Base-by-base conservation (phyloP, 2,797 vertebrate species). In the Lophotriccus pileatus region DNA sequence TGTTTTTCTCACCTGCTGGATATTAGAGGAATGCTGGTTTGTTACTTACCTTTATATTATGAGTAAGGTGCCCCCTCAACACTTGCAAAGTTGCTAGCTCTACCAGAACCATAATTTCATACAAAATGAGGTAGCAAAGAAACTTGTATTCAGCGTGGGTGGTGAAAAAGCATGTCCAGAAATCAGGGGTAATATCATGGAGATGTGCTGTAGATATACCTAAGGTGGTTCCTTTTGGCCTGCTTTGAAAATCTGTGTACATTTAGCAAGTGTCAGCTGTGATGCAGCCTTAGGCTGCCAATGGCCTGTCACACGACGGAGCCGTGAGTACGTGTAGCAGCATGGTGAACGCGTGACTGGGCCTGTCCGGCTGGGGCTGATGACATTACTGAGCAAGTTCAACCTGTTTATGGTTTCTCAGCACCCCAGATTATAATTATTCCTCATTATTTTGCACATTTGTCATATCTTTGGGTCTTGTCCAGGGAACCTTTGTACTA, bases 381-480 rank as follows among this genome's bases (percentile, higher is more conserved):
- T 96, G 91, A 43, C 74, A 68, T 63, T 94, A 84, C 70, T 74
- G 68, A 93, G 67, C 96, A 68, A 91, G 95, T 87, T 88, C 60
- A 74, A 82, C 95, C 64, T 94, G 95, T 90, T 95, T 37, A 80
- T 68, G 50, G 49, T 84, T 94, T 94, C 80, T 86, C 67, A 96
- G 80, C 87, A 90, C 34, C 50, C 34, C 66, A 63, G 82, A 89
- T 96, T 63, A 53, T 94, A 94, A 95, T 92, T 84, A 82, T 77
- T 93, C 66, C 59, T 94, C 77, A 80, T 91, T 93, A 91, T 91
- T 95, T 86, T 94, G 74, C 6, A 12, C 47, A 30, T 78, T 91
- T 95, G 91, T 95, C 94, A 74, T 78, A 82, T 88, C 77, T 95
- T 75, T 96, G 96, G 90, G 67, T 84, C 91, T 95, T 76, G 74